Evolutionary conservation across 2,888 invertebrate genomes (phyloP).

Genomic region (Drosophila stalkeri): DNA sequence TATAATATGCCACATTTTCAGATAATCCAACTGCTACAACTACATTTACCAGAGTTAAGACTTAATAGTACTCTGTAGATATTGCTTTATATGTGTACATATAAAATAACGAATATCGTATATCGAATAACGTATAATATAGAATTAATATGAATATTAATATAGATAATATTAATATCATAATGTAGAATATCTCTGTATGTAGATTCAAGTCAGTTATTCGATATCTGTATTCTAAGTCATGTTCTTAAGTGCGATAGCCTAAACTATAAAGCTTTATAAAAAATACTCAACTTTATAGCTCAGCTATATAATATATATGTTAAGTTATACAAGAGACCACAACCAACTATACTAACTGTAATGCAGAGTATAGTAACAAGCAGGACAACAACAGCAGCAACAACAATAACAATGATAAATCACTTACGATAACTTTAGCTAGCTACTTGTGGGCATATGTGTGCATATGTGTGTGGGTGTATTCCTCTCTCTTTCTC

Average conservation of each 20-base stretch:
- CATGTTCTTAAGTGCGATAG: neutral
- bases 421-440: constrained; percentile 72
- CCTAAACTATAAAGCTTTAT: neutral
- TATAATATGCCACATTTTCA: neutral
- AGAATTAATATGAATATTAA: no score
- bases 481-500: constrained; percentile 12
- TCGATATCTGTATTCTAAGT: neutral
- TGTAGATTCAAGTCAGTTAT: neutral
- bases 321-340: neutral
- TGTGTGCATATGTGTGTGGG: constrained; percentile 21
- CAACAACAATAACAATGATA: constrained; percentile 60
- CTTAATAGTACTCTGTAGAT: no score
- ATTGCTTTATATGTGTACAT: neutral
- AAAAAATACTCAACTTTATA: neutral
- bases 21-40: no score
- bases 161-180: no score
- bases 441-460: constrained; percentile 19
- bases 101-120: neutral
- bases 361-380: constrained; percentile 29
- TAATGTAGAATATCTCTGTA: no score
- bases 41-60: no score
- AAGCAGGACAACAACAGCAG: constrained; percentile 23
- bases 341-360: neutral
- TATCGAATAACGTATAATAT: no score
- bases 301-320: neutral